Conservation (phyloP, 2,888 invertebrate species). For the Diplazon laetatorius region DNA sequence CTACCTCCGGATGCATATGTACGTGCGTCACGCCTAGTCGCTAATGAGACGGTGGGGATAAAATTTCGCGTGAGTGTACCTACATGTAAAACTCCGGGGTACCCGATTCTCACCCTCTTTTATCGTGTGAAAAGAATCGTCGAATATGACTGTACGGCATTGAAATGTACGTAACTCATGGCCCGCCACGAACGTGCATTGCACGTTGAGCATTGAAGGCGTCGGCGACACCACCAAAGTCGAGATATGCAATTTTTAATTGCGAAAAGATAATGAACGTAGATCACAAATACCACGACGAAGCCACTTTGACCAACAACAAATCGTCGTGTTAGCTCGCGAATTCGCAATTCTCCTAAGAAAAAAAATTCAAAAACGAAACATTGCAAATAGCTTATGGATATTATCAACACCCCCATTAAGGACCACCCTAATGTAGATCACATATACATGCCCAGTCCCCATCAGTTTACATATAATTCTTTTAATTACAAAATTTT, state of each 20-base stretch:
- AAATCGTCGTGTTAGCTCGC: no score
- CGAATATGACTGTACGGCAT: neutral
- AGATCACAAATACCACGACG: neutral
- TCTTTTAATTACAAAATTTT: no score
- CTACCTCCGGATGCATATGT: neutral
- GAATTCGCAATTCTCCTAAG: no score
- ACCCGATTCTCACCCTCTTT: neutral
- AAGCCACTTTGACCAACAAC: no score
- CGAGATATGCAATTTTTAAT: slow-evolving; percentile 1
- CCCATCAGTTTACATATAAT: no score
- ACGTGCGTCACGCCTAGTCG: neutral
- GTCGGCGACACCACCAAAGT: neutral
- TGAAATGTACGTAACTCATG: neutral
- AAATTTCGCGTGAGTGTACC: neutral
- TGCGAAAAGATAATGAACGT: neutral
- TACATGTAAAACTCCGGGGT: neutral
- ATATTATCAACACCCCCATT: no score
- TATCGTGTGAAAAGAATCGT: slow-evolving; percentile 7
- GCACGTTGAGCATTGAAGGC: neutral
- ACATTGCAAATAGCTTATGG: no score
- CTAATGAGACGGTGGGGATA: slow-evolving; percentile 22
- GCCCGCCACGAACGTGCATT: neutral
- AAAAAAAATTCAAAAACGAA: no score
- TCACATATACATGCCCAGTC: no score
- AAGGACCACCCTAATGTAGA: no score